These are phyloP conservation scores for Nannospalax galili DNA, from an alignment of 2,113 vertebrate genomes.

Conservation along the genomic window DNA sequence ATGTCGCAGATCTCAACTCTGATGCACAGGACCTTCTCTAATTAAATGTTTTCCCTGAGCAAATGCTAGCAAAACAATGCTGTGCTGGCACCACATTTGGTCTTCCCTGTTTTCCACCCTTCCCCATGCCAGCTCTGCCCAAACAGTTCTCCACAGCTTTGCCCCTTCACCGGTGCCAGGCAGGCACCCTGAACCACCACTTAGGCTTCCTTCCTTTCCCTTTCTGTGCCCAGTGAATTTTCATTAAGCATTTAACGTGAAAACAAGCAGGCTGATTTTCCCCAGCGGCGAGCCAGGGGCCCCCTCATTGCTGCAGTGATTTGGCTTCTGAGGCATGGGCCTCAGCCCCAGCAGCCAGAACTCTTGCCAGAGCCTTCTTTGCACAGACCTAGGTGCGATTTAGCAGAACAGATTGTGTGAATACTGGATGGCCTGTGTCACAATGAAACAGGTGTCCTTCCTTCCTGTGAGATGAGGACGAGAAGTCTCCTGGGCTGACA, in stretches of 20 bases:
- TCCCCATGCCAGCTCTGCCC: conserved; percentile 49
- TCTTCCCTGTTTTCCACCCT: conserved; percentile 19
- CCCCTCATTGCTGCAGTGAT: conserved; percentile 83
- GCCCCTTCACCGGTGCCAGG: conserved; percentile 66
- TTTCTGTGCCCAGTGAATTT: conserved; percentile 81
- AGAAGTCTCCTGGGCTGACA: conserved; percentile 65
- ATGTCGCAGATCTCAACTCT: neutral
- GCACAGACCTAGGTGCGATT: conserved; percentile 85
- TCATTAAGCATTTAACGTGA: conserved; percentile 86
- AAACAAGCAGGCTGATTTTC: conserved; percentile 87
- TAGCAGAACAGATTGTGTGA: conserved; percentile 84
- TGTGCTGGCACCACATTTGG: neutral
- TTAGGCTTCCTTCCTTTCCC: conserved; percentile 84
- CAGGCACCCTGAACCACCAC: conserved; percentile 77
- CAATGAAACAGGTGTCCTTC: conserved; percentile 79
- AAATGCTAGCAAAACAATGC: conserved; percentile 52
- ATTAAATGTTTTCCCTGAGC: neutral
- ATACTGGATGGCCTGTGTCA: conserved; percentile 80
- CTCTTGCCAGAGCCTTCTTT: conserved; percentile 85
- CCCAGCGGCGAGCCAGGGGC: conserved; percentile 81
- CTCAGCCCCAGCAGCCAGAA: conserved; percentile 83
- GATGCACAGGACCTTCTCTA: neutral
- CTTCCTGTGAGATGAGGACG: conserved; percentile 73
- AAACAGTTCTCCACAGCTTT: neutral
- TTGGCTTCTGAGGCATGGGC: conserved; percentile 86